Evolutionary conservation across 2,113 vertebrate species (phyloP).

Genomic region (Tupaia tana): DNA sequence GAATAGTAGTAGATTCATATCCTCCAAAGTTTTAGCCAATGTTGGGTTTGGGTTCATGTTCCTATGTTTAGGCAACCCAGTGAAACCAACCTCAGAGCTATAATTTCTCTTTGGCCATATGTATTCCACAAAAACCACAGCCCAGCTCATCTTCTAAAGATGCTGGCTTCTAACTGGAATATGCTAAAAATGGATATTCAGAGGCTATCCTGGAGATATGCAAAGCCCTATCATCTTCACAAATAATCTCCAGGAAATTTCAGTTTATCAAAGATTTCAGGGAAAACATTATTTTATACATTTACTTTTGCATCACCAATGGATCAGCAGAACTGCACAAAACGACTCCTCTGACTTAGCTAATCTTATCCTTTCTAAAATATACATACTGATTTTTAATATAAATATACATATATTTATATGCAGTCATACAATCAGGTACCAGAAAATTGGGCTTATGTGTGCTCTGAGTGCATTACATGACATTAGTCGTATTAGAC

Average conservation of each 20-base stretch:
- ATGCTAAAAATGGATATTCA: neutral
- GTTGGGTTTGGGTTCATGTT: neutral
- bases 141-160: neutral
- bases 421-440: no score
- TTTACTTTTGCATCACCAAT: neutral
- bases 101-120: neutral
- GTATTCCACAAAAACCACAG: neutral
- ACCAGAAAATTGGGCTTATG: neutral
- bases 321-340: neutral
- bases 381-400: neutral
- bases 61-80: neutral
- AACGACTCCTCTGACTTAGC: neutral
- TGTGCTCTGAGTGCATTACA: neutral
- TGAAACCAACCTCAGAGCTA: neutral
- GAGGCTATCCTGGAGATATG: neutral
- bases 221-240: neutral
- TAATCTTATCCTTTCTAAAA: neutral
- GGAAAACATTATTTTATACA: neutral
- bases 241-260: neutral
- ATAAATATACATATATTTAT: neutral
- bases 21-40: neutral
- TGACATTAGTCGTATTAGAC: neutral
- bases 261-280: neutral
- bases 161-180: neutral
- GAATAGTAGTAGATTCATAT: no score